Base-by-base conservation (phyloP, 2,888 invertebrate species). In the Caenorhabditis sp. region DNA sequence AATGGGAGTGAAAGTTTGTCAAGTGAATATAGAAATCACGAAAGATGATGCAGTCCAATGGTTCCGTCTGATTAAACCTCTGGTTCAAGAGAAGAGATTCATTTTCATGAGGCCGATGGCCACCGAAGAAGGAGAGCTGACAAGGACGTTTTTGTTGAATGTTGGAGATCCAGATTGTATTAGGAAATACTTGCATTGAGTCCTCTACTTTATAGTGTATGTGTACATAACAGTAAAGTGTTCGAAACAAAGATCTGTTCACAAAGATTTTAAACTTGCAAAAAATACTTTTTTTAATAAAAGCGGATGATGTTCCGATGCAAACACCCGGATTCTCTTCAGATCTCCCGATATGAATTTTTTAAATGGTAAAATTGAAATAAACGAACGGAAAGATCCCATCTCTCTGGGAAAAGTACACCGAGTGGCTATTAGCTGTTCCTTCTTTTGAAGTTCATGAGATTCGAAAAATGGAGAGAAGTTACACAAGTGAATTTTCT, bases 91-190 rank as follows among this genome's bases (percentile, higher is more conserved):
- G 28, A 61, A 56, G 19, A 16, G 77, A 54, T 77, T 54, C 44
- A 63, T 77, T 19, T 77, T 77, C 24, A 77, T 77, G 77, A 59
- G 77, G 44, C 77, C 77, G 12, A 69, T 77, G 69, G 51, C 77
- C 16, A 77, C 70, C 8, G 49, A 77, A 61, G 70, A 54, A 16
- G 77, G 77, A 38, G 61, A 77, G 12, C 22, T 77, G n/a, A 77
- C 63, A n/a, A 69, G 77, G 41, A 77, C 77, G 0, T 77, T 51
- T 44, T 56, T 77, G 41, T 14, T 77, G 56, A 77, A 77, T 54
- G 69, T 61, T 38, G 47, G 61, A n/a, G 77, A 77, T 56, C 77
- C 54, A 10, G 63, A 70, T 35, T 77, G 77, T 49, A 14, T 68
- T 28, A 61, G 77, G 26, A 77, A 77, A 56, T 77, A 77, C 41